These are phyloP conservation scores for Muscicapa striata DNA, from an alignment of 2,797 vertebrate species.

Conservation along the genomic window DNA sequence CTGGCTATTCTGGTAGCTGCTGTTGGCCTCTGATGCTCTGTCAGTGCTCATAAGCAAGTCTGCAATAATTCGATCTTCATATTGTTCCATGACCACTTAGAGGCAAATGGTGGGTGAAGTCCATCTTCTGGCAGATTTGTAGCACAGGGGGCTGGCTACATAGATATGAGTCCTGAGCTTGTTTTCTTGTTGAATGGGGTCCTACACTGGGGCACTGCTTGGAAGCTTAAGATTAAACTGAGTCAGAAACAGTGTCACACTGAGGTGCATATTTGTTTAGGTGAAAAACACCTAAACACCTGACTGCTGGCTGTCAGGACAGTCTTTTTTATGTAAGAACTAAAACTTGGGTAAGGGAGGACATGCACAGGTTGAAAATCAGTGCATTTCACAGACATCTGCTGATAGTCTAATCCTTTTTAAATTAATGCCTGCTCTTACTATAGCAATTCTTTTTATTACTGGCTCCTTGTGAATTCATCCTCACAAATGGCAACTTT, in stretches of 20 bases:
- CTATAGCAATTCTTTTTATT: not conserved
- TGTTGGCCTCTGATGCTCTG: not conserved
- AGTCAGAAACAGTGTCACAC: not conserved
- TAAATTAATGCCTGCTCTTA: not conserved
- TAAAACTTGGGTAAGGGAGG: not conserved
- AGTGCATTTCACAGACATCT: not conserved
- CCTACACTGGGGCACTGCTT: accelerated
- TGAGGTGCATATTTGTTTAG: not conserved
- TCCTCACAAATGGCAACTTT: not conserved
- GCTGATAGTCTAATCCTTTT: not conserved
- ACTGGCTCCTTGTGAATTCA: not conserved
- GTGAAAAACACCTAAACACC: not conserved
- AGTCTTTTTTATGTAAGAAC: not conserved
- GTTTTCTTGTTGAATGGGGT: not conserved
- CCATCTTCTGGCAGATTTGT: not conserved
- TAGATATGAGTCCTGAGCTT: accelerated
- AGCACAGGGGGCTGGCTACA: not conserved
- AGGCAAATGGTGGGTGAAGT: not conserved
- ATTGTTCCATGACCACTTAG: accelerated
- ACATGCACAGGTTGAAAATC: not conserved
- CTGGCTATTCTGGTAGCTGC: not conserved
- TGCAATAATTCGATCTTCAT: not conserved
- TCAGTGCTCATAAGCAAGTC: not conserved
- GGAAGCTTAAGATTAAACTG: not conserved
- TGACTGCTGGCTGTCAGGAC: accelerated